Evolutionary conservation across 2,113 vertebrate genomes (phyloP).

Genomic region (Corynorhinus townsendii): DNA sequence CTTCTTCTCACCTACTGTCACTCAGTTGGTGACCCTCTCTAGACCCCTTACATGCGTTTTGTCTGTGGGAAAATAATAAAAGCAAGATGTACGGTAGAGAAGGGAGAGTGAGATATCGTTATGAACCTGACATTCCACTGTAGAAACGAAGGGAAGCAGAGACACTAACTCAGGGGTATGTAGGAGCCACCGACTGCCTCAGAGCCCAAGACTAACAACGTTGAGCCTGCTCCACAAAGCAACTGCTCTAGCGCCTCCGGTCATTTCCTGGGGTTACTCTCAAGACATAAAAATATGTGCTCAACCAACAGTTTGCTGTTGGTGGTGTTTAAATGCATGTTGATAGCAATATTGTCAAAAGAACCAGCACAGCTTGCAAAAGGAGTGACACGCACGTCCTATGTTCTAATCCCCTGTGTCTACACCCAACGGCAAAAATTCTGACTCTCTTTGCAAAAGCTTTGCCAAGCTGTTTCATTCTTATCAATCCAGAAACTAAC

Average conservation of each 20-base stretch:
- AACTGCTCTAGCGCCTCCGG: neutral
- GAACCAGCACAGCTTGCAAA: neutral
- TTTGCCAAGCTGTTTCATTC: neutral
- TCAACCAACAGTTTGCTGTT: neutral
- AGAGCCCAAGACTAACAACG: neutral
- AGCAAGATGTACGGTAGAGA: neutral
- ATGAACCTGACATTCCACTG: neutral
- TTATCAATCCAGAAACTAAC: neutral
- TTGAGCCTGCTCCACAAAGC: accelerated
- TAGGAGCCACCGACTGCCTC: neutral
- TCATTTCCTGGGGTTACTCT: neutral
- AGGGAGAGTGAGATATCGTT: neutral
- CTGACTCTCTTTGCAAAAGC: conserved; percentile 18
- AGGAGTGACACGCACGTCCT: neutral
- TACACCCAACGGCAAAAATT: neutral
- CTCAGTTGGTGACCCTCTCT: neutral
- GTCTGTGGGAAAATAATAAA: neutral
- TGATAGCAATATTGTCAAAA: neutral
- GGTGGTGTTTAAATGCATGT: neutral
- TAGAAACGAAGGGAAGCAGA: neutral
- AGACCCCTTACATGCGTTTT: neutral
- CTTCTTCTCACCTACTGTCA: neutral
- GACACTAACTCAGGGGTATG: neutral
- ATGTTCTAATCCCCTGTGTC: neutral
- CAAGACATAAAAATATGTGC: neutral